Evolutionary conservation across 2,888 invertebrate genomes (phyloP).

Genomic region (Rhagophthalmus giganteus): DNA sequence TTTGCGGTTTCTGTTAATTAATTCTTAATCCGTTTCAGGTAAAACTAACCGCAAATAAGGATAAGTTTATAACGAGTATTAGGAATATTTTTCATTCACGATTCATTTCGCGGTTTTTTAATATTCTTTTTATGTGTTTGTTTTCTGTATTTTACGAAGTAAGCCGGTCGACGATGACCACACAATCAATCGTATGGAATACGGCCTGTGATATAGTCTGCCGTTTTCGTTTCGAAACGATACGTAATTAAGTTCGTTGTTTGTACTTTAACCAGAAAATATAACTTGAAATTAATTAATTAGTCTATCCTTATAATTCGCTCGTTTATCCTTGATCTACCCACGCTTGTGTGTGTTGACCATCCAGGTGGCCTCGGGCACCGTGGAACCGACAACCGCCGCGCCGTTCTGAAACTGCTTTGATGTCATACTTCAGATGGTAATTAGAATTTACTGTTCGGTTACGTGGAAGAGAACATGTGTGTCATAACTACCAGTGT

Average conservation of each 20-base stretch:
- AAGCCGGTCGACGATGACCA: too few relatives aligned
- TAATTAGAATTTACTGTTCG: constrained; percentile 43
- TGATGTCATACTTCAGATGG: constrained; percentile 44
- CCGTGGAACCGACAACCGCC: constrained; percentile 40
- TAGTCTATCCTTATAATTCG: constrained; percentile 21
- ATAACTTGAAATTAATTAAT: constrained; percentile 24
- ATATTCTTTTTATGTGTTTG: too few relatives aligned
- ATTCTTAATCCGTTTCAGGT: too few relatives aligned
- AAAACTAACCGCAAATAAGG: too few relatives aligned
- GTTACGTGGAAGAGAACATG: constrained; percentile 39
- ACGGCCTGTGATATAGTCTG: too few relatives aligned
- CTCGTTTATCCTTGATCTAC: constrained; percentile 33
- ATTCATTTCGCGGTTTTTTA: too few relatives aligned
- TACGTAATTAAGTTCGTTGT: background rate
- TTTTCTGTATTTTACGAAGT: background rate
- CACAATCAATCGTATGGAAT: too few relatives aligned
- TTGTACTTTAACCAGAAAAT: background rate
- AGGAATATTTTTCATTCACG: too few relatives aligned
- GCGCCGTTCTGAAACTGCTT: constrained; percentile 42
- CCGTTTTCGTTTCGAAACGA: background rate
- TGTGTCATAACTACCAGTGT: constrained; percentile 25
- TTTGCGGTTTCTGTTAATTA: too few relatives aligned
- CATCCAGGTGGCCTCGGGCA: constrained; percentile 35
- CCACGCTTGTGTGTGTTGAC: constrained; percentile 35
- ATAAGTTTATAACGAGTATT: too few relatives aligned